Evolutionary conservation across 2,888 invertebrate species (phyloP), one percentile per base, ranked within the genome.

Genomic region (Pristionchus arcanus): DNA sequence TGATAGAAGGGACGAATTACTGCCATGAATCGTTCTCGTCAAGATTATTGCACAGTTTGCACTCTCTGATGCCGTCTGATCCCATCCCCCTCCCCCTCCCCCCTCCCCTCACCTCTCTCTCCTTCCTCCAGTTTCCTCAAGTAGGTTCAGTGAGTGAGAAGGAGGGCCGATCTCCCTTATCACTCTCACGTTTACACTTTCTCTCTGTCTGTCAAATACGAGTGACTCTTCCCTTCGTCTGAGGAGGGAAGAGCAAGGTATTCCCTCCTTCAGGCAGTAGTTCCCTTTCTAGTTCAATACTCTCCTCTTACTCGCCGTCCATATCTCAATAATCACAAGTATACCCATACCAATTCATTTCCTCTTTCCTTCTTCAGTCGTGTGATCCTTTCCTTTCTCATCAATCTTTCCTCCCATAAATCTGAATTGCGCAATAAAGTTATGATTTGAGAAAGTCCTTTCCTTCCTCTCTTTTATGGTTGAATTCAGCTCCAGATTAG

Each of bases 401-500:
- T 37, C 74, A 74, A 74, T 74, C 74, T 74, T 37, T 37, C 37
- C 74, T 34, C 31, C 74, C 31, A 74, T 74, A 34, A 31, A 74
- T 74, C 5, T 11, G 37, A 74, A 74, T 74, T 37, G 74, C 74
- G 28, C 74, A 74, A 74, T 74, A 74, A 74, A 34, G 74, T 74
- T 74, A 74, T 74, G 74, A 74, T 74, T 74, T 74, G 74, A 74
- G 74, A 74, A 74, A 74, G 74, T 16, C 74, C 74, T 34, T 34
- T 74, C n/a, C 74, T 34, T 74, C 74, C 13, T 74, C 74, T 74
- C 21, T 74, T 68, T 37, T 74, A 74, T 74, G 74, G 37, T 37
- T 31, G 74, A 74, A 74, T 74, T 74, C 74, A 34, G 15, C 13
- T 15, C 34, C 34, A 74, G 74, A 74, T 74, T 74, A 74, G 37